Base-by-base conservation (phyloP, 2,113 vertebrate genomes). In the Misgurnus anguillicaudatus region DNA sequence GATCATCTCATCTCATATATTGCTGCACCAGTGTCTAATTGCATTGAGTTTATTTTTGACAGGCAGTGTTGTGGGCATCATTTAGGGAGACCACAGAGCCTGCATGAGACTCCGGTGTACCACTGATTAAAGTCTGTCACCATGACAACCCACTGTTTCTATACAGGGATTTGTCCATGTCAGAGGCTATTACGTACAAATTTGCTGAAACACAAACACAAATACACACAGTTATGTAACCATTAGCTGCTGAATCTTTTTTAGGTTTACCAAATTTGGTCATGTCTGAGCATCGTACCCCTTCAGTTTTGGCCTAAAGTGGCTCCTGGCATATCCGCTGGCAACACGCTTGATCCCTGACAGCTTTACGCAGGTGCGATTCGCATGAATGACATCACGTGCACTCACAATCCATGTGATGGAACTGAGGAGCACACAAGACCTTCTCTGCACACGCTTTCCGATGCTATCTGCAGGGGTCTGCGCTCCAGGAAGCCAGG, bases 121-220 rank as follows among this genome's bases (percentile, higher is more conserved):
- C 72, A 73, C 71, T 82, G 82, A 89, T 89, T 86, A 83, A 75
- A 82, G 71, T 19, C 53, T 55, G 58, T 89, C 77, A 80, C 89
- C 87, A 88, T 89, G 89, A 86, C 82, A 88, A 88, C 89, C 13
- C 68, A 4, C 9, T 51, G 19, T 65, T 60, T 63, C 75, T 53
- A 62, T 67, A 64, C 80, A 75, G 77, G 84, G 74, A 63, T 76
- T 82, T 81, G 77, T 63, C 48, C 67, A 58, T 69, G 65, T 73
- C 66, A 79, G 64, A 78, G 61, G 36, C 63, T 80, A 68, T 81
- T 75, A 80, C 31, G 0, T 60, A 42, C 76, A 79, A 45, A 82
- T 6, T 55, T 74, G 58, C 53, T 61, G 24, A 73, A 60, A 55
- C 53, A 57, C 53, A 57, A n/a, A 7, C 53, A 51, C 48, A 73